Percentiles rank a stretch among this genome's conserved stretches.
These are phyloP conservation scores for Eulemur macaco DNA, from an alignment of 2,113 vertebrate genomes.

Conservation along the genomic window DNA sequence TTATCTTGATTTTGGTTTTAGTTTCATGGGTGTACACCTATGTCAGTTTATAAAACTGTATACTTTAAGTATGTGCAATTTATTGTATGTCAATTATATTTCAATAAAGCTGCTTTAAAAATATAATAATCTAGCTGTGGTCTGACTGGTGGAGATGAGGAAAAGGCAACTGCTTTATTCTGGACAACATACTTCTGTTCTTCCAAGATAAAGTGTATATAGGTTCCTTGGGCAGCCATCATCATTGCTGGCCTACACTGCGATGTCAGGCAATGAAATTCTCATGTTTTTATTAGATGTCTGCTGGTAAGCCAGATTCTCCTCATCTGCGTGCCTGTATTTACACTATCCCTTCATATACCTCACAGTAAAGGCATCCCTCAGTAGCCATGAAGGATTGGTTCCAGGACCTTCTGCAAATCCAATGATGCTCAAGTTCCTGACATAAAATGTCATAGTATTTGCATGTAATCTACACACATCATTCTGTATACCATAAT, in stretches of 20 bases:
- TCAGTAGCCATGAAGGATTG: neutral
- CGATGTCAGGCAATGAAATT: neutral
- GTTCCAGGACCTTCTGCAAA: neutral
- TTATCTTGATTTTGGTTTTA: slow-evolving; percentile 21
- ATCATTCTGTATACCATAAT: neutral
- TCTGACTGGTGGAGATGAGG: neutral
- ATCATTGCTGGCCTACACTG: neutral
- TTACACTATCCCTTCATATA: neutral
- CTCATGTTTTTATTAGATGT: neutral
- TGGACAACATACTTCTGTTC: neutral
- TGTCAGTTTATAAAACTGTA: neutral
- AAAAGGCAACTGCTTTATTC: slow-evolving; percentile 15
- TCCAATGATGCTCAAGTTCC: neutral
- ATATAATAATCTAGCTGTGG: neutral
- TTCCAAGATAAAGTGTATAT: neutral
- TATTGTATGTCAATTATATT: neutral
- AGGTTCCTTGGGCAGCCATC: neutral
- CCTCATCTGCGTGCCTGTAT: neutral
- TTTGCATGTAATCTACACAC: neutral
- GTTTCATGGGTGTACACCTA: neutral
- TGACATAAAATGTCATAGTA: neutral
- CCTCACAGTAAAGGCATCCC: neutral
- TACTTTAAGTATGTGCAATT: neutral
- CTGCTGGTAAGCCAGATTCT: neutral
- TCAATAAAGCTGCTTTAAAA: neutral